phyloP scores from a whole-genome alignment of 2,797 vertebrate species.

The Rhinoraja longicauda region DNA sequence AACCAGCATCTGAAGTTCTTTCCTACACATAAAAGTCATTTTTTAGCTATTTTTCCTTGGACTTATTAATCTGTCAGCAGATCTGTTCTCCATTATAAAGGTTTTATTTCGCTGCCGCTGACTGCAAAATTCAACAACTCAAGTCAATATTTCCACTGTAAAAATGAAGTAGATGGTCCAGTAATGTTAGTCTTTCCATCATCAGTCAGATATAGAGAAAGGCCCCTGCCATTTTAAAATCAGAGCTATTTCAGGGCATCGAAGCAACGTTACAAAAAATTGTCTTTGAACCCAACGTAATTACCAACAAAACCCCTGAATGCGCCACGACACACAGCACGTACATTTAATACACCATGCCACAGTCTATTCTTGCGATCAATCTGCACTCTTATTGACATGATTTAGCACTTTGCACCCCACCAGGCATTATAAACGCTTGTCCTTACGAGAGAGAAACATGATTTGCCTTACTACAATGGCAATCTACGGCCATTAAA shows the following conservation, averaged over 20 bases:
- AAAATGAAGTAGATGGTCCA: neutral
- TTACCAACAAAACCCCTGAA: neutral
- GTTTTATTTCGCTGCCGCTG: neutral
- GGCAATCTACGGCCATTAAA: neutral
- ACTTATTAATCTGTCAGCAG: neutral
- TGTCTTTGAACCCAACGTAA: neutral
- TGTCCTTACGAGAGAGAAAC: slow-evolving; percentile 1
- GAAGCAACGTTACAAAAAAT: neutral
- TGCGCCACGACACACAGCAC: neutral
- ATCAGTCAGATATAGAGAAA: neutral
- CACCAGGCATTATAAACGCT: slow-evolving; percentile 16
- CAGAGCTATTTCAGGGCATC: neutral
- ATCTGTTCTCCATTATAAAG: neutral
- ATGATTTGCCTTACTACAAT: neutral
- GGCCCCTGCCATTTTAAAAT: neutral
- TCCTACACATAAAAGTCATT: too few species aligned
- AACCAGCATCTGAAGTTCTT: too few species aligned
- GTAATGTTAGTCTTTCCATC: slow-evolving; percentile 8
- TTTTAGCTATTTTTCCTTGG: neutral
- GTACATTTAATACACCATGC: neutral
- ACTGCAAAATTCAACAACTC: neutral
- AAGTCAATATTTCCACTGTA: slow-evolving; percentile 7
- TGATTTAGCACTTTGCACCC: slow-evolving; percentile 15
- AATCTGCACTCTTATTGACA: slow-evolving; percentile 16
- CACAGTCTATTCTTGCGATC: neutral